Evolutionary conservation across 2,797 vertebrate genomes (phyloP).

Genomic region (Dermochelys coriacea): DNA sequence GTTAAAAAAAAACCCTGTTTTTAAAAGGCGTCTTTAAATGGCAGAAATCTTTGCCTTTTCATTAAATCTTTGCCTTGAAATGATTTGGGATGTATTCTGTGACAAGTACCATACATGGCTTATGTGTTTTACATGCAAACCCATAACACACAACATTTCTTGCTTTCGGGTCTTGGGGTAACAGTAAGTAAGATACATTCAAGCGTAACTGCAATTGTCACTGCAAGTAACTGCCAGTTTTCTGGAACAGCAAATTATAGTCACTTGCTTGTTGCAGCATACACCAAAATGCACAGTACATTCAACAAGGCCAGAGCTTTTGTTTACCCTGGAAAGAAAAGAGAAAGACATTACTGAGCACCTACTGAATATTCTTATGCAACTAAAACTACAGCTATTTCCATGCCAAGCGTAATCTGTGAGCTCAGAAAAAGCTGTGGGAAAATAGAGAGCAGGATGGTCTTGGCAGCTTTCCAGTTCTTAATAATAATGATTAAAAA

Average conservation of each 20-base stretch:
- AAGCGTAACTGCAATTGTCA: slow-evolving; percentile 31
- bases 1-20: neutral
- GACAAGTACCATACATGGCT: slow-evolving; percentile 46
- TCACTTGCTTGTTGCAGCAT: slow-evolving; percentile 60
- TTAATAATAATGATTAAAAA: neutral
- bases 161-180: slow-evolving; percentile 43
- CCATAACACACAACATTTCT: slow-evolving; percentile 44
- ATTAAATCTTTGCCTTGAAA: slow-evolving; percentile 6
- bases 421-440: slow-evolving; percentile 37
- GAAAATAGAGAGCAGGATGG: neutral
- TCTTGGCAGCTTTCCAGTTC: slow-evolving; percentile 48
- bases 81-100: slow-evolving; percentile 13
- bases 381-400: slow-evolving; percentile 58
- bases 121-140: slow-evolving; percentile 23
- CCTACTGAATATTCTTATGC: neutral
- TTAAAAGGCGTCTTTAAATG: slow-evolving; percentile 35
- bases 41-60: slow-evolving; percentile 14
- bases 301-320: slow-evolving; percentile 44
- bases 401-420: slow-evolving; percentile 13
- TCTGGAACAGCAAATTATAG: slow-evolving; percentile 61
- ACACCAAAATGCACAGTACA: slow-evolving; percentile 30
- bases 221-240: slow-evolving; percentile 43
- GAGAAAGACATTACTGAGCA: slow-evolving; percentile 28
- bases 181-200: slow-evolving; percentile 8
- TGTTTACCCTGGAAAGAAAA: neutral